These are phyloP conservation scores for Scelioninae gen. 1 DNA, from an alignment of 2,888 invertebrate species.

Conservation along the genomic window DNA sequence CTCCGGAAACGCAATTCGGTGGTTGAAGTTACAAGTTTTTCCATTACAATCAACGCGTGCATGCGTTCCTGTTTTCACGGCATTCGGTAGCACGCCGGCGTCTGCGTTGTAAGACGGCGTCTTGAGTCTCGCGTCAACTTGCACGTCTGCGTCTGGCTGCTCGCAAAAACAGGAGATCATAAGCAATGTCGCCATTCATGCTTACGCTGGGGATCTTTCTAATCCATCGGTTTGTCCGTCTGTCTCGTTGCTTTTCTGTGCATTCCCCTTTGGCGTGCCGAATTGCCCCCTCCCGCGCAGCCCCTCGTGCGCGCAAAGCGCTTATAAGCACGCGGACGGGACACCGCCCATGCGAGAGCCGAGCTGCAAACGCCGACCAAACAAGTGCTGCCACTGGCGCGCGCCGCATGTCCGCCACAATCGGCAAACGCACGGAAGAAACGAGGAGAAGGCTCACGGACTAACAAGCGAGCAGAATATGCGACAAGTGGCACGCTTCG, in stretches of 20 bases:
- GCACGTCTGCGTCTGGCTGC: conserved; percentile 83
- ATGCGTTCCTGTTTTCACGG: conserved; percentile 76
- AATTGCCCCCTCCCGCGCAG: conserved; percentile 13
- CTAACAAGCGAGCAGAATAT: too few species aligned
- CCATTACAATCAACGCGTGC: conserved; percentile 26
- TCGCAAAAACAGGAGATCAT: conserved; percentile 79
- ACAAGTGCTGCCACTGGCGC: conserved; percentile 78
- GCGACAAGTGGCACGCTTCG: too few species aligned
- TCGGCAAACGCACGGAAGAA: conserved; percentile 80
- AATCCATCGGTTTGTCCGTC: conserved; percentile 41
- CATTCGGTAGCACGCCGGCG: conserved; percentile 62
- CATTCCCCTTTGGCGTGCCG: conserved; percentile 34
- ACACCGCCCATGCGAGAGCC: conserved; percentile 74
- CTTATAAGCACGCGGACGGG: conserved; percentile 46
- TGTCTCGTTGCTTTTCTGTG: conserved; percentile 28
- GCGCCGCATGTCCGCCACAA: conserved; percentile 56
- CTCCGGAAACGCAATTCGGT: conserved; percentile 1
- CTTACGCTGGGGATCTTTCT: conserved; percentile 28
- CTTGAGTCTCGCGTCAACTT: conserved; percentile 80
- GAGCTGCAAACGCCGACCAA: conserved; percentile 71
- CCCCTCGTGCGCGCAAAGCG: conserved; percentile 5
- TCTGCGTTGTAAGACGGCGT: conserved; percentile 66
- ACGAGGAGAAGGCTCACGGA: conserved; percentile 83
- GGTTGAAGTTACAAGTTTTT: neutral
- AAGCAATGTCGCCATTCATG: conserved; percentile 13